A percentile compares a stretch with the other conserved stretches of the same genome.
phyloP scores from a whole-genome alignment of 1,140 invertebrate genomes.

The Pectinophora gossypiella region DNA sequence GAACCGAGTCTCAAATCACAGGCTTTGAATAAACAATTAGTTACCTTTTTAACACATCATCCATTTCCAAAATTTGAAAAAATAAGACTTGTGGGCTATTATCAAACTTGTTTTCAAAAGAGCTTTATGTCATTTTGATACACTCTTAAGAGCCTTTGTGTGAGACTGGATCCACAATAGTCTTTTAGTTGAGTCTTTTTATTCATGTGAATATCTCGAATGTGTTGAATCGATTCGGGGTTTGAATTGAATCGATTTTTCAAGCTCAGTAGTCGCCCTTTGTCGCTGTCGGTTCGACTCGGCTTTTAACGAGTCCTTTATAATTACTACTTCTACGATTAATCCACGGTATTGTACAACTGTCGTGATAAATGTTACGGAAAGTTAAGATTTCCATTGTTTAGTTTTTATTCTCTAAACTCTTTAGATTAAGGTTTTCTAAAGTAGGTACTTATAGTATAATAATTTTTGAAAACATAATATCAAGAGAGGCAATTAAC shows the following conservation, averaged over 20 bases:
- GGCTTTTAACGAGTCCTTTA: constrained; percentile 31
- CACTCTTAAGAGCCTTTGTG: constrained; percentile 58
- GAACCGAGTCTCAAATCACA: too few species aligned
- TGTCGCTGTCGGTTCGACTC: constrained; percentile 51
- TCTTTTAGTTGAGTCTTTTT: constrained; percentile 29
- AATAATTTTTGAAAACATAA: too few species aligned
- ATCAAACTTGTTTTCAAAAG: constrained; percentile 57
- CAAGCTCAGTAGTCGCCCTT: constrained; percentile 66
- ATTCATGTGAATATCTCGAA: constrained; percentile 48
- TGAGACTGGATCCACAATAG: constrained; percentile 48
- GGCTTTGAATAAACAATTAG: constrained; percentile 34
- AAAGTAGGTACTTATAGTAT: too few species aligned
- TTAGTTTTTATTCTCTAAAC: background rate
- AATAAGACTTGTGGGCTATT: constrained; percentile 61
- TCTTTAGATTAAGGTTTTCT: too few species aligned
- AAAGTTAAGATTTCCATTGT: background rate
- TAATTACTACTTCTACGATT: constrained; percentile 44
- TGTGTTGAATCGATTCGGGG: constrained; percentile 44
- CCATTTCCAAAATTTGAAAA: constrained; percentile 56
- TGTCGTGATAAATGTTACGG: constrained; percentile 14
- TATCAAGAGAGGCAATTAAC: too few species aligned
- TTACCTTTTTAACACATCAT: constrained; percentile 73
- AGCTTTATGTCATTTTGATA: constrained; percentile 73
- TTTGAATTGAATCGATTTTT: constrained; percentile 69
- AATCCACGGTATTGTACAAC: constrained; percentile 21